phyloP scores from a whole-genome alignment of 2,797 vertebrate species.

The Clamator glandarius region DNA sequence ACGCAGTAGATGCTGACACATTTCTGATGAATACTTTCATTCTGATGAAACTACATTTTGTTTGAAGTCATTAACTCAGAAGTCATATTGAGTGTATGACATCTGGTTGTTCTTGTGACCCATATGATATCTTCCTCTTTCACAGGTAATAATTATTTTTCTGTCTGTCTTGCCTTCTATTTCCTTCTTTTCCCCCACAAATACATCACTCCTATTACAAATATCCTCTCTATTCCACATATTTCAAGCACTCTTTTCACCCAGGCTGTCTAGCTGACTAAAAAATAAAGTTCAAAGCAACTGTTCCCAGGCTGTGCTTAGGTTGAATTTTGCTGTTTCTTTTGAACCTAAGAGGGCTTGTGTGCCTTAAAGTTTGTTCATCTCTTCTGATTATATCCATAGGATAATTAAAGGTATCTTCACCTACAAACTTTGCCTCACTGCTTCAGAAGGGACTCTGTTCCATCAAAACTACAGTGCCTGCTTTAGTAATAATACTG shows the following conservation, averaged over 20 bases:
- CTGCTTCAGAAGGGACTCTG: neutral
- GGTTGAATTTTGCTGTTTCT: neutral
- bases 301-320: neutral
- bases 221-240: neutral
- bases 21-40: neutral
- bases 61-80: conserved; percentile 23
- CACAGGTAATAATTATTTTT: conserved; percentile 11
- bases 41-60: neutral
- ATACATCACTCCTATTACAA: neutral
- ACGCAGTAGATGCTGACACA: neutral
- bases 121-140: conserved; percentile 7
- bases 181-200: conserved; percentile 1
- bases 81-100: neutral
- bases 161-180: neutral
- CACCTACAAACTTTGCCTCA: neutral
- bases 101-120: neutral
- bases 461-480: neutral
- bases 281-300: conserved; percentile 5
- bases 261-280: neutral
- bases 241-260: neutral
- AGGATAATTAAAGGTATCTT: neutral
- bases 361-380: neutral
- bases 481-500: neutral
- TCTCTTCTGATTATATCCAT: neutral
- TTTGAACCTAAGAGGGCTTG: neutral